phyloP scores from a whole-genome alignment of 2,113 vertebrate genomes.

The Thunnus thynnus region DNA sequence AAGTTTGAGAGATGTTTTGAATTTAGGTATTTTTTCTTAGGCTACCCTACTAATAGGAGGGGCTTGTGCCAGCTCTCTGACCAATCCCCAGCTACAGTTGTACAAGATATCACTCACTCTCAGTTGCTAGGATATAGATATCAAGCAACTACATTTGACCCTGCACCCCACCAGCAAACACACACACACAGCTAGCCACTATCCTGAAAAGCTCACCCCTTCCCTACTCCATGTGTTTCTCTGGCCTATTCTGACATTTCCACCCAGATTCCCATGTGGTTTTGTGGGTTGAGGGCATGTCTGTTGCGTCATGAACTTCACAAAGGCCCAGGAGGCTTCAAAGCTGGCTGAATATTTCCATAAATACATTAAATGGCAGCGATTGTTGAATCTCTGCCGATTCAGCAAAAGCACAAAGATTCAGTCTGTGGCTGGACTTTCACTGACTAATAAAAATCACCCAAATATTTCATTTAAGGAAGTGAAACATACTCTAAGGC shows the following conservation, averaged over 20 bases:
- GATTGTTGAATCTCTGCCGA: constrained; percentile 6
- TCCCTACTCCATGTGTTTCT: constrained; percentile 52
- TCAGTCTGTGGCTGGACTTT: background rate
- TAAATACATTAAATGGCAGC: background rate
- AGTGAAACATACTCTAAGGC: constrained; percentile 24
- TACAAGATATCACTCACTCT: constrained; percentile 86
- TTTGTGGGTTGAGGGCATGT: constrained; percentile 29
- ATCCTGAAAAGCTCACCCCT: constrained; percentile 69
- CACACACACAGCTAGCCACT: constrained; percentile 43
- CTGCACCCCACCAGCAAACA: constrained; percentile 43
- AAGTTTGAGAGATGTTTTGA: constrained; percentile 90
- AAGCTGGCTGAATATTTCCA: background rate
- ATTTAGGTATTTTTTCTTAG: constrained; percentile 86
- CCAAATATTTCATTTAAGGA: constrained; percentile 12
- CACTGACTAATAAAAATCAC: background rate
- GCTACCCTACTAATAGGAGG: constrained; percentile 85
- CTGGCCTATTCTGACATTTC: constrained; percentile 67
- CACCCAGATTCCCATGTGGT: constrained; percentile 59
- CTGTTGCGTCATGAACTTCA: constrained; percentile 69
- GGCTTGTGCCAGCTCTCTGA: constrained; percentile 81
- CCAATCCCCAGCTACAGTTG: constrained; percentile 90
- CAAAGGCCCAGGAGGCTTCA: background rate
- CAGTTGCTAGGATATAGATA: constrained; percentile 91
- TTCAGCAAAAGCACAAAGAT: constrained; percentile 16
- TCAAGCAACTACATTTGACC: constrained; percentile 87